phyloP scores from a whole-genome alignment of 1,140 invertebrate species.

The Zaprionus nigranus region DNA sequence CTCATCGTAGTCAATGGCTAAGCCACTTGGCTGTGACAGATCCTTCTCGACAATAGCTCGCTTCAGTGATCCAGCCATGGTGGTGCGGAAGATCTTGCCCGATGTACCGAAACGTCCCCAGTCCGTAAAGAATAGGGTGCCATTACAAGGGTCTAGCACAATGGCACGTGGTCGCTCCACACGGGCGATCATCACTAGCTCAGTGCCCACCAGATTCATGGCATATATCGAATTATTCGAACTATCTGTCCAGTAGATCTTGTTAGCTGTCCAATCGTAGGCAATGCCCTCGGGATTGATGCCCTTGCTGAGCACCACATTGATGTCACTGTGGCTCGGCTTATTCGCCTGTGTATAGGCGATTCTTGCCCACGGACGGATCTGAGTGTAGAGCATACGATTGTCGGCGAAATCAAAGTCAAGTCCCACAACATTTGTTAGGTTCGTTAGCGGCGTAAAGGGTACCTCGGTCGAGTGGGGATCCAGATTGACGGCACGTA shows the following conservation, averaged over 20 bases:
- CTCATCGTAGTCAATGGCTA: conserved; percentile 98
- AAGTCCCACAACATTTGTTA: conserved; percentile 98
- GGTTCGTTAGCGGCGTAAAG: conserved; percentile 93
- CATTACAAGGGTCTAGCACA: conserved; percentile 98
- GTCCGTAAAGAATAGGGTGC: conserved; percentile 96
- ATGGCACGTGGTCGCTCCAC: conserved; percentile 97
- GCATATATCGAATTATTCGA: conserved; percentile 97
- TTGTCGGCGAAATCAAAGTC: conserved; percentile 97
- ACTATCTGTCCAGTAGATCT: conserved; percentile 98
- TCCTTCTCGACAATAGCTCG: conserved; percentile 95
- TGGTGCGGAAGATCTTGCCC: conserved; percentile 97
- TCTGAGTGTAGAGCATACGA: conserved; percentile 95
- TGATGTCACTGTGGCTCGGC: conserved; percentile 87
- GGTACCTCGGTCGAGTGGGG: conserved; percentile 92
- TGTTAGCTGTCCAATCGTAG: conserved; percentile 98
- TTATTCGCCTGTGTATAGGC: conserved; percentile 90
- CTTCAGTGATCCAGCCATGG: conserved; percentile 98
- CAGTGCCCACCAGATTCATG: conserved; percentile 95
- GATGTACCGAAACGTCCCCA: conserved; percentile 97
- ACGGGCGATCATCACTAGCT: conserved; percentile 96
- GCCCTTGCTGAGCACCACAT: conserved; percentile 91
- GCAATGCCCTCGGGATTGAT: conserved; percentile 98
- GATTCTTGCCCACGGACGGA: conserved; percentile 95
- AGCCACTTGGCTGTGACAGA: conserved; percentile 96
- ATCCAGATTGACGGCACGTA: conserved; percentile 93